Conservation (phyloP, 2,113 vertebrate species). For the Miniopterus natalensis region DNA sequence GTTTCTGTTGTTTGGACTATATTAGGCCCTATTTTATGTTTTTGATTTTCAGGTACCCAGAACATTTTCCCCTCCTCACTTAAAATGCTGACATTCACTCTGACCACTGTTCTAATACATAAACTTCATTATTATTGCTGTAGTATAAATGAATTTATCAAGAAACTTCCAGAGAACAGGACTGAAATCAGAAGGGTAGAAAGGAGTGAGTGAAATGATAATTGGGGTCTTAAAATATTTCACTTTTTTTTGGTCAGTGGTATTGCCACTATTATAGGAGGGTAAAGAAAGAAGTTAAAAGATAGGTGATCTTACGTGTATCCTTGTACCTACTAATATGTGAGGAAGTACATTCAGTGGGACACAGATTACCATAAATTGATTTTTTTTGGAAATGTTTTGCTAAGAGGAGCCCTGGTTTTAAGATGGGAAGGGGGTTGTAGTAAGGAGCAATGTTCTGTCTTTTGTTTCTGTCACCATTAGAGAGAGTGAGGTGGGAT, state of each 20-base stretch:
- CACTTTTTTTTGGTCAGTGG: neutral
- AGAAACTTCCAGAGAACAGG: neutral
- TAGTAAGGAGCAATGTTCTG: neutral
- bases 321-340: neutral
- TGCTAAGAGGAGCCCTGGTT: neutral
- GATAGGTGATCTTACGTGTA: neutral
- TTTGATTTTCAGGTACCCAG: neutral
- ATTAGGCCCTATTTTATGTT: neutral
- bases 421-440: neutral
- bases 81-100: neutral
- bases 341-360: neutral
- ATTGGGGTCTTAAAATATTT: neutral
- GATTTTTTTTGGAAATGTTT: neutral
- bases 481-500: neutral
- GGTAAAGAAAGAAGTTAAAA: neutral
- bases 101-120: slow-evolving; percentile 21
- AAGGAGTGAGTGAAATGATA: neutral
- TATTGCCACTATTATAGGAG: neutral
- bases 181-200: neutral
- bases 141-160: neutral
- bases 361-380: neutral
- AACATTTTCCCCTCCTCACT: neutral
- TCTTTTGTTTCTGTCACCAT: slow-evolving; percentile 19
- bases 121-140: neutral
- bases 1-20: neutral